These are phyloP conservation scores for Drosophila gaucha DNA, from an alignment of 2,888 invertebrate genomes.

Conservation along the genomic window DNA sequence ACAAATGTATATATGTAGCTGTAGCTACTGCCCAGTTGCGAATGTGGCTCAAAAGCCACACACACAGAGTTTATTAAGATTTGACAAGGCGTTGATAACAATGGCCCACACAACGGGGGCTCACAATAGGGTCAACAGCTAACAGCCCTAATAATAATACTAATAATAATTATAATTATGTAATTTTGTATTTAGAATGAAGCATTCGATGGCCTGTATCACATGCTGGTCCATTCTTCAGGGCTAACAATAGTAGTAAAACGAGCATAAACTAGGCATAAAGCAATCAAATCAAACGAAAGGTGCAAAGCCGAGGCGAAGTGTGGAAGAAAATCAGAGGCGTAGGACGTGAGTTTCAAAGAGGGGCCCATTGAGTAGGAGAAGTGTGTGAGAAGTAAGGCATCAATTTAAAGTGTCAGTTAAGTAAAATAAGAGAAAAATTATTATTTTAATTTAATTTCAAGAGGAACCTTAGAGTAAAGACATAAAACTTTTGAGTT, in stretches of 20 bases:
- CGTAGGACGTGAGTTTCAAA: not conserved
- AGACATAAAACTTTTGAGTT: too few species aligned
- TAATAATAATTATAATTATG: constrained; percentile 64
- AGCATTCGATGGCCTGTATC: constrained; percentile 42
- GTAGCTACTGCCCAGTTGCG: constrained; percentile 27
- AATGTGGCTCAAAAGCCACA: constrained; percentile 53
- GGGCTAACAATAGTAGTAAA: constrained; percentile 35
- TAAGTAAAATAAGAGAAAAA: too few species aligned
- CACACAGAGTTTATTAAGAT: constrained; percentile 53
- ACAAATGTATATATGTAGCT: not conserved
- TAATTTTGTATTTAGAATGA: constrained; percentile 64
- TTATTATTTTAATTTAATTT: too few species aligned
- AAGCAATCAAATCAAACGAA: constrained; percentile 33
- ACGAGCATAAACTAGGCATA: constrained; percentile 61
- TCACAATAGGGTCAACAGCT: constrained; percentile 46
- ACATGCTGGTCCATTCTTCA: constrained; percentile 28
- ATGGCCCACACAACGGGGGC: constrained; percentile 47
- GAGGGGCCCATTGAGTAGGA: not conserved
- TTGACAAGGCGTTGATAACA: constrained; percentile 68
- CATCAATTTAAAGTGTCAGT: not conserved
- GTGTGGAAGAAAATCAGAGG: constrained; percentile 42
- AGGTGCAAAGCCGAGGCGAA: constrained; percentile 13
- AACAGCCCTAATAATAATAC: constrained; percentile 15
- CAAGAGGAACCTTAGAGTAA: too few species aligned
- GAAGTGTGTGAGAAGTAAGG: not conserved